Percentiles rank a stretch among this genome's conserved stretches.
Conservation (phyloP, 2,888 invertebrate species). For the Gisinianus flammeolus region DNA sequence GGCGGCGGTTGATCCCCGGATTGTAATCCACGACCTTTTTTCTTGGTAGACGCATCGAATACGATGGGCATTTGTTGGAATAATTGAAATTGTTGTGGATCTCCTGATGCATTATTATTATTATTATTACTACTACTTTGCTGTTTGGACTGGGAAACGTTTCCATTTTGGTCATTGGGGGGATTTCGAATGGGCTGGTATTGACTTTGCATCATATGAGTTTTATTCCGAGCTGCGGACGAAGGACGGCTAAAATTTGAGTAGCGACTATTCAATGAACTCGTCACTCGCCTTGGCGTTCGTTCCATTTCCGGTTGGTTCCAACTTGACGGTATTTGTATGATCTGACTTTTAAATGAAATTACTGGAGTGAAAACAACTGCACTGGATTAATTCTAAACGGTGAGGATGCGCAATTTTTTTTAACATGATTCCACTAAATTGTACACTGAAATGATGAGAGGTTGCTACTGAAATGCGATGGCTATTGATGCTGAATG, state of each 20-base stretch:
- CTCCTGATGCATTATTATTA: neutral
- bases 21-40: constrained; percentile 14
- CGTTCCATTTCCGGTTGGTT: constrained; percentile 8
- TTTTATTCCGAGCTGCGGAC: neutral
- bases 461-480: no score
- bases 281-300: constrained; percentile 2
- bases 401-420: no score
- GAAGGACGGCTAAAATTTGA: neutral
- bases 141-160: no score
- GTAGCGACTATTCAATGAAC: neutral
- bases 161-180: neutral
- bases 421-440: no score
- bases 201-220: neutral
- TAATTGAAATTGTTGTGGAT: neutral
- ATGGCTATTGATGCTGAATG: no score
- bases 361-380: no score
- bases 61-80: constrained; percentile 19
- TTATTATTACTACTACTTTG: neutral
- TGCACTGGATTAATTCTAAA: no score
- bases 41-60: constrained; percentile 19
- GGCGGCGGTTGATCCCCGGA: neutral
- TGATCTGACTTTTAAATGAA: no score
- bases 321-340: no score
- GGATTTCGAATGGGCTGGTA: neutral
- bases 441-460: no score